Conservation (phyloP, 2,888 invertebrate species). For the Diarsia dahlii region DNA sequence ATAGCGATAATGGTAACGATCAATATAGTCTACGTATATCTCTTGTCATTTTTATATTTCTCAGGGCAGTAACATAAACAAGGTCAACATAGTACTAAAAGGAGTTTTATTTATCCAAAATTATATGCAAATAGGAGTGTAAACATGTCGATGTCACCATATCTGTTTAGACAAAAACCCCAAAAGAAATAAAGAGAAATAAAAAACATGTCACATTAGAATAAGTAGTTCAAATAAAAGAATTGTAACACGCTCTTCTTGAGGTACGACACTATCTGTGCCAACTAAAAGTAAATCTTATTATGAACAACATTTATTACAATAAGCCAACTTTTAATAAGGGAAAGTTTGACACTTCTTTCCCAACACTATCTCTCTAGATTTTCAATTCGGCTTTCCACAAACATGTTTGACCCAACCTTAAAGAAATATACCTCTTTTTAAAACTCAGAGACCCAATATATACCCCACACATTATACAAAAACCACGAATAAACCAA, state of each 20-base stretch:
- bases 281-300: not conserved
- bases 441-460: not conserved
- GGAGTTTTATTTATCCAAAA: not conserved
- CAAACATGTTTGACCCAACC: not conserved
- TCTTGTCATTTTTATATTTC: not conserved
- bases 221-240: not conserved
- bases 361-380: not conserved
- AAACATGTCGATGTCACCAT: not conserved
- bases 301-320: not conserved
- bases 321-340: not conserved
- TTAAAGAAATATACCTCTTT: not conserved
- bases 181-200: too few species aligned
- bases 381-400: not conserved
- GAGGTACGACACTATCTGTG: not conserved
- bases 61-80: not conserved
- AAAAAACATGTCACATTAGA: not conserved
- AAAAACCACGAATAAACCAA: conserved; percentile 36
- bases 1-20: conserved; percentile 7
- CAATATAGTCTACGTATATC: not conserved
- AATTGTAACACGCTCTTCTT: not conserved
- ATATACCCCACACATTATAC: not conserved
- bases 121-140: not conserved
- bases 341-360: not conserved
- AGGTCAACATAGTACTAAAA: not conserved
- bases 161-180: too few species aligned